phyloP scores from a whole-genome alignment of 1,140 invertebrate species.

The Macrosteles quadrilineatus region DNA sequence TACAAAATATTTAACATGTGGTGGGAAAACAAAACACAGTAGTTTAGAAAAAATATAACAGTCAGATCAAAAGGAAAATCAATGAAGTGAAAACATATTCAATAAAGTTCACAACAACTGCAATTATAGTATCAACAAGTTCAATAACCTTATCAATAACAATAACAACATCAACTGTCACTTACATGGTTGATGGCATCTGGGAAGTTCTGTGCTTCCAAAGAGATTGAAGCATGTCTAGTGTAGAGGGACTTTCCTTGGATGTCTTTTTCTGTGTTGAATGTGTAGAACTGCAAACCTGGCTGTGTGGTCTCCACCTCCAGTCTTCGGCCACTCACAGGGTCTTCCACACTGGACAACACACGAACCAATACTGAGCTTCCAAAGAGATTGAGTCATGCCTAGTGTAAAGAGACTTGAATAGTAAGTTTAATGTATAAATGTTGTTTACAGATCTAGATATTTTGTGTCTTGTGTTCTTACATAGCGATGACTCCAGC shows the following conservation, averaged over 20 bases:
- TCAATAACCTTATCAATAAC: too few species aligned
- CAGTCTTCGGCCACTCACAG: constrained; percentile 29
- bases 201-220: constrained; percentile 92
- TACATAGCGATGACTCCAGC: neutral
- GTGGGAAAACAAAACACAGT: too few species aligned
- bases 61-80: too few species aligned
- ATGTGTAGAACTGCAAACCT: constrained; percentile 89
- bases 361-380: constrained; percentile 92
- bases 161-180: too few species aligned
- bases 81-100: too few species aligned
- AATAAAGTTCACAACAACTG: too few species aligned
- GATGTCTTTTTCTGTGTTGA: constrained; percentile 46
- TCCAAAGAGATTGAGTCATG: constrained; percentile 87
- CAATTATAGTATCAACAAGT: too few species aligned
- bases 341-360: constrained; percentile 32
- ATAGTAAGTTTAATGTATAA: neutral
- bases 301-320: constrained; percentile 84
- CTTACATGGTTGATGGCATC: constrained; percentile 84
- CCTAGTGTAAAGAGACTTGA: constrained; percentile 72
- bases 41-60: too few species aligned
- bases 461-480: too few species aligned
- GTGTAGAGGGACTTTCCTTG: constrained; percentile 73
- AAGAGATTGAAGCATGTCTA: constrained; percentile 79
- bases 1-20: too few species aligned
- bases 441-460: too few species aligned